Base-by-base conservation (phyloP, 2,888 invertebrate species). In the Ceraclea dissimilis region DNA sequence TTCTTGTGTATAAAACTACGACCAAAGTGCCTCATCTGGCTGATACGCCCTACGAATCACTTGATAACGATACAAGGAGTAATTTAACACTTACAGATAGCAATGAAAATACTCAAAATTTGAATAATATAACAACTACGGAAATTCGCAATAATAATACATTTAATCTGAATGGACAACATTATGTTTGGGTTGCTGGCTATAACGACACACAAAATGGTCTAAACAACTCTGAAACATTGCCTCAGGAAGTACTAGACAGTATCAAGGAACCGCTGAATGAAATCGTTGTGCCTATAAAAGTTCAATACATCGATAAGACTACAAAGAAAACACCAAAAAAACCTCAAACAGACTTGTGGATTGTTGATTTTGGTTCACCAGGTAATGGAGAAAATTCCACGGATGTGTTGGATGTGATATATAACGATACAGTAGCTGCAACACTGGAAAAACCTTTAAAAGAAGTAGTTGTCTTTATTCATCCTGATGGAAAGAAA, bases 1-100 rank as follows among this genome's bases (percentile, higher is more conserved):
- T 60, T 4, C 54, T 26, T 22, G 50, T 59, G 13, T 59, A 52
- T 31, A 56, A 59, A 46, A 59, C 59, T 6, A 59, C 59, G 1
- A 21, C 49, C 20, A n/a, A 46, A 46, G 16, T 5, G 8, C 13
- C 17, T 2, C 49, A 50, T 11, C 39, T 39, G 10, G 50, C 44
- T 2, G 46, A 46, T 5, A 43, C 43, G 10, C 43, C 43, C 1
- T 48, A 43, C 13, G n/a, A n/a, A n/a, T n/a, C n/a, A n/a, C n/a
- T n/a, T n/a, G 54, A 54, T 13, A 43, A 26, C 8, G 18, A 17
- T 2, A 47, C 17, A 17, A n/a, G 8, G 5, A 49, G 22, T 49
- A 22, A 49, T 16, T 22, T 22, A 5, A 22, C 20, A 13, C 2
- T 11, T 5, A 10, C 16, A 2, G 13, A 18, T 6, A 19, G 18